These are phyloP conservation scores for Macrophya alboannulata DNA, from an alignment of 2,888 invertebrate genomes.

Conservation along the genomic window DNA sequence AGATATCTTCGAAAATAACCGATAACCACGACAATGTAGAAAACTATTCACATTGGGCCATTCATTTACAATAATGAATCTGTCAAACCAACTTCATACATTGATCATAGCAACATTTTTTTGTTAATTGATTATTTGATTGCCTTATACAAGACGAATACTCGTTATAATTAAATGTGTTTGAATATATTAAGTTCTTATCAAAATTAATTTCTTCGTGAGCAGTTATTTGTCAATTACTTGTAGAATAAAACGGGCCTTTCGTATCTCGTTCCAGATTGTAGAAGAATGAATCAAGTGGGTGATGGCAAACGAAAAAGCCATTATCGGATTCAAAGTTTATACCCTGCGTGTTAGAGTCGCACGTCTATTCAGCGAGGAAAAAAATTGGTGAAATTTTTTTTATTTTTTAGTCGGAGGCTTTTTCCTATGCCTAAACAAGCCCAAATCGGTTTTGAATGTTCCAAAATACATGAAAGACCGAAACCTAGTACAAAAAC, in stretches of 20 bases:
- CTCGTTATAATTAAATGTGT: not conserved
- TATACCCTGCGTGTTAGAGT: constrained; percentile 15
- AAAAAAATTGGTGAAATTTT: not conserved
- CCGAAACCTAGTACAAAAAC: constrained; percentile 39
- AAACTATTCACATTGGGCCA: not conserved
- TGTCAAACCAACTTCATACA: not conserved
- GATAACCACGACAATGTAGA: not conserved
- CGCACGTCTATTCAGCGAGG: constrained; percentile 8
- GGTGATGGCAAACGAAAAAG: constrained; percentile 7
- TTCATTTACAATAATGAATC: not conserved
- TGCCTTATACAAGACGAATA: not conserved
- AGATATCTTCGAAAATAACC: not conserved
- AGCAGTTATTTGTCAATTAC: not conserved
- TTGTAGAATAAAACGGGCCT: not conserved
- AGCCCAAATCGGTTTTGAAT: constrained; percentile 42
- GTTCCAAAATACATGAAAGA: constrained; percentile 37
- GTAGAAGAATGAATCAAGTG: not conserved
- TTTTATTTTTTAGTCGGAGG: not conserved
- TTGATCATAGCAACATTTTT: not conserved
- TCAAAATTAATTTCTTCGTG: not conserved
- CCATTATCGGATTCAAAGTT: constrained; percentile 37
- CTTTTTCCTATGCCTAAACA: constrained; percentile 43
- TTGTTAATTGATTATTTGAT: not conserved
- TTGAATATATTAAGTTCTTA: not conserved
- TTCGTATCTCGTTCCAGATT: not conserved